phyloP scores from a whole-genome alignment of 2,888 invertebrate genomes.

The Aelia acuminata region DNA sequence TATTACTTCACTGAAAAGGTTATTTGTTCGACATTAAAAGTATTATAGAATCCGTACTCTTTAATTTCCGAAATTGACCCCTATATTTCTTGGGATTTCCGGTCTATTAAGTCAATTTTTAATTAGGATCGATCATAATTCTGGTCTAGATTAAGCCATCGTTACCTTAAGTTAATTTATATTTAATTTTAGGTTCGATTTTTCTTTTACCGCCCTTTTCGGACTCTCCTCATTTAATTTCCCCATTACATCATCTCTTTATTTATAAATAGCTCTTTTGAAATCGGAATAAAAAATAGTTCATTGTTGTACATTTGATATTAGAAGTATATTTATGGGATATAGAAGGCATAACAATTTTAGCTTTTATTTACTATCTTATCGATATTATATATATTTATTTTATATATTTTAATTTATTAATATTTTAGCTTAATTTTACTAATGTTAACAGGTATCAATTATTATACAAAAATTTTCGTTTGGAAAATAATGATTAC shows the following conservation, averaged over 20 bases:
- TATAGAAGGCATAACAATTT: too few species aligned
- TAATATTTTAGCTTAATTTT: too few species aligned
- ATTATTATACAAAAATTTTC: neutral
- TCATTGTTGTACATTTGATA: too few species aligned
- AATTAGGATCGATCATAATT: neutral
- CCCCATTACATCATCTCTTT: neutral
- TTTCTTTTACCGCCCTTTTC: neutral
- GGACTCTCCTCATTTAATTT: neutral
- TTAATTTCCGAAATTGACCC: neutral
- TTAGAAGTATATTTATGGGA: too few species aligned
- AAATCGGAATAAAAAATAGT: neutral
- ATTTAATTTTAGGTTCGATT: constrained; percentile 23
- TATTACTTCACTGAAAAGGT: too few species aligned
- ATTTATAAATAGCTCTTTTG: neutral
- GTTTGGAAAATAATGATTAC: neutral
- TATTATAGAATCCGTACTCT: neutral
- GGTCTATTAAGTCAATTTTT: constrained; percentile 3
- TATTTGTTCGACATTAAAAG: too few species aligned
- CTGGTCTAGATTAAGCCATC: constrained; percentile 10
- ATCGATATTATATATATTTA: too few species aligned
- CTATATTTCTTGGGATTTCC: neutral
- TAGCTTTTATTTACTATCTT: too few species aligned
- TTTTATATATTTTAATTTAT: too few species aligned
- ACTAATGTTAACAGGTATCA: neutral
- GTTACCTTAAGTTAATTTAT: neutral